phyloP scores from a whole-genome alignment of 2,888 invertebrate species.

The Caenorhabditis sp. region DNA sequence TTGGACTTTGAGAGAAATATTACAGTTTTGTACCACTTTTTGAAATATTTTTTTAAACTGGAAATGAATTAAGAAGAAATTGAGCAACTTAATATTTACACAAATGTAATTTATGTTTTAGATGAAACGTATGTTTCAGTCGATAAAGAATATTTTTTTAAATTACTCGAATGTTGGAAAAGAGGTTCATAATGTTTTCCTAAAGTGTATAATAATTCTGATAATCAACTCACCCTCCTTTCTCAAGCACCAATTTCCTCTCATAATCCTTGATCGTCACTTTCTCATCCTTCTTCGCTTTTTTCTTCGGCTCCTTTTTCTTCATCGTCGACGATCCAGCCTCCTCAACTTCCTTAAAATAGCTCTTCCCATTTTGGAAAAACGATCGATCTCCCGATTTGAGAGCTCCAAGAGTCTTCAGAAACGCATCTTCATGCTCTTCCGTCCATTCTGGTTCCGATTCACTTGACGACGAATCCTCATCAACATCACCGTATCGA shows the following conservation, averaged over 20 bases:
- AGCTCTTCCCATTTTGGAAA: slow-evolving; percentile 31
- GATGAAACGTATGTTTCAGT: too few species aligned
- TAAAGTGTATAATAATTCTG: too few species aligned
- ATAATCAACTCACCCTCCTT: slow-evolving; percentile 77
- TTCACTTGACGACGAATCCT: slow-evolving; percentile 73
- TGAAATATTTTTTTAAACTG: too few species aligned
- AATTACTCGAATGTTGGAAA: too few species aligned
- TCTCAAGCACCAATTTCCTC: slow-evolving; percentile 80
- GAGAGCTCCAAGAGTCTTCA: slow-evolving; percentile 83
- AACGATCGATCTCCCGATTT: slow-evolving; percentile 74
- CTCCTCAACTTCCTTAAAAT: slow-evolving; percentile 1
- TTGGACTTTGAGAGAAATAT: too few species aligned
- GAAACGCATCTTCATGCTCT: slow-evolving; percentile 84
- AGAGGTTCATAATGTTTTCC: too few species aligned
- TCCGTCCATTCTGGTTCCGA: slow-evolving; percentile 76
- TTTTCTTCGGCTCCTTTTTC: slow-evolving; percentile 49
- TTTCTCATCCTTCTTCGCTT: slow-evolving; percentile 75
- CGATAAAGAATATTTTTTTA: too few species aligned
- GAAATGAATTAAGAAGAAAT: too few species aligned
- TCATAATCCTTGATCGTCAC: slow-evolving; percentile 83
- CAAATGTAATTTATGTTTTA: too few species aligned
- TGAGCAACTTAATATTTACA: too few species aligned
- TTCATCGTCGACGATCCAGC: neutral
- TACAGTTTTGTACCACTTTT: too few species aligned
- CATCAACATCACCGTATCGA: slow-evolving; percentile 71